phyloP scores from a whole-genome alignment of 2,113 vertebrate genomes.

The Hypanus sabinus region DNA sequence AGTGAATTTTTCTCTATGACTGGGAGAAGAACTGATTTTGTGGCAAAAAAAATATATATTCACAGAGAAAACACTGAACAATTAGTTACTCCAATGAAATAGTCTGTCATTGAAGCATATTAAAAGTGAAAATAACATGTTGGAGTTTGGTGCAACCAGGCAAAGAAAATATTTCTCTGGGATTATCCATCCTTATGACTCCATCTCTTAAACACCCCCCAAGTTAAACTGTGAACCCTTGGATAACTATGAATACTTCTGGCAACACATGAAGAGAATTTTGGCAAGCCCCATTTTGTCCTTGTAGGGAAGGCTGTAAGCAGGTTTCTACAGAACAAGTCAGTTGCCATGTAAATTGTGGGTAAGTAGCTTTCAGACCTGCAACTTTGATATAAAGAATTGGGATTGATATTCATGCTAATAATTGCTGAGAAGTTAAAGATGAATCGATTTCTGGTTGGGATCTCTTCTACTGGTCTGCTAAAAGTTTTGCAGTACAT shows the following conservation, averaged over 20 bases:
- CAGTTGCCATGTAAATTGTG: not conserved
- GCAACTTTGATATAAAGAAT: not conserved
- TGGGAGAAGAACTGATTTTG: not conserved
- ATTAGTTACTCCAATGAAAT: not conserved
- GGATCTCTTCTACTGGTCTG: constrained; percentile 1
- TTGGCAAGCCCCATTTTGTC: too few relatives aligned
- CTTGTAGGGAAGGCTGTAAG: not conserved
- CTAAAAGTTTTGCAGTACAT: constrained; percentile 7
- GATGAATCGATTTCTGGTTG: constrained; percentile 19
- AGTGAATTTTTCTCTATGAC: too few relatives aligned
- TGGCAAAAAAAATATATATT: not conserved
- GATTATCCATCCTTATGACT: too few relatives aligned
- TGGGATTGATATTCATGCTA: not conserved
- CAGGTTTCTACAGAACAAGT: not conserved
- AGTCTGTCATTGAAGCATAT: not conserved
- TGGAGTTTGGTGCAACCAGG: not conserved
- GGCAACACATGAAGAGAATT: not conserved
- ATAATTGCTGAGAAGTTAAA: not conserved
- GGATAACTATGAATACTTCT: too few relatives aligned
- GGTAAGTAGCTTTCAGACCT: not conserved
- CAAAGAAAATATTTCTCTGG: not conserved
- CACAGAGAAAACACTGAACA: not conserved
- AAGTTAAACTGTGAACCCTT: not conserved
- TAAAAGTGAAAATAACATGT: not conserved
- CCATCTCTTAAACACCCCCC: too few relatives aligned